A percentile compares a stretch with the other conserved stretches of the same genome.
phyloP scores from a whole-genome alignment of 2,113 vertebrate species.

The Anas platyrhynchos region DNA sequence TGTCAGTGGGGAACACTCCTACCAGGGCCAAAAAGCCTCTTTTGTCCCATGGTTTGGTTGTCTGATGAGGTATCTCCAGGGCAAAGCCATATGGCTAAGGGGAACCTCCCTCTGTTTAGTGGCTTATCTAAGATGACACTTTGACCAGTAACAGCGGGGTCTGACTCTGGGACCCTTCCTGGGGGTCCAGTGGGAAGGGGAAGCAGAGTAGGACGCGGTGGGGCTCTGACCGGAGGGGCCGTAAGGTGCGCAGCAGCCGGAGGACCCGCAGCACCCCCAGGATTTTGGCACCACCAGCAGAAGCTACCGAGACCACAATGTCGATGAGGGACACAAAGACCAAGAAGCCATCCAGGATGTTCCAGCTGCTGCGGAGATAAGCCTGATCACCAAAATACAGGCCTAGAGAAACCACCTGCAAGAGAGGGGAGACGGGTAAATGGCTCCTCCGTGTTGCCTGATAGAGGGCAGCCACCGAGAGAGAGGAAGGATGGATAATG shows the following conservation, averaged over 20 bases:
- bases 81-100: neutral
- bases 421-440: neutral
- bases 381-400: conserved; percentile 93
- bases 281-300: conserved; percentile 94
- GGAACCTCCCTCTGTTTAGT: neutral
- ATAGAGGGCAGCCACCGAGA: neutral
- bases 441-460: neutral
- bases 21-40: neutral
- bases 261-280: conserved; percentile 94
- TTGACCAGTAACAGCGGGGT: neutral
- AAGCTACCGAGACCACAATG: conserved; percentile 95
- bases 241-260: conserved; percentile 91
- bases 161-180: neutral
- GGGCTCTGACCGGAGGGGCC: conserved; percentile 88
- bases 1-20: neutral
- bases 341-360: conserved; percentile 94
- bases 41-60: neutral
- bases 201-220: rapidly evolving
- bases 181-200: neutral
- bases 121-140: neutral
- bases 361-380: conserved; percentile 97
- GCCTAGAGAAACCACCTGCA: conserved; percentile 94
- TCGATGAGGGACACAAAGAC: conserved; percentile 98
- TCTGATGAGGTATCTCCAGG: neutral
- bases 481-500: neutral